These are phyloP conservation scores for Sphinx pinastri DNA, from an alignment of 2,888 invertebrate genomes.

Conservation along the genomic window DNA sequence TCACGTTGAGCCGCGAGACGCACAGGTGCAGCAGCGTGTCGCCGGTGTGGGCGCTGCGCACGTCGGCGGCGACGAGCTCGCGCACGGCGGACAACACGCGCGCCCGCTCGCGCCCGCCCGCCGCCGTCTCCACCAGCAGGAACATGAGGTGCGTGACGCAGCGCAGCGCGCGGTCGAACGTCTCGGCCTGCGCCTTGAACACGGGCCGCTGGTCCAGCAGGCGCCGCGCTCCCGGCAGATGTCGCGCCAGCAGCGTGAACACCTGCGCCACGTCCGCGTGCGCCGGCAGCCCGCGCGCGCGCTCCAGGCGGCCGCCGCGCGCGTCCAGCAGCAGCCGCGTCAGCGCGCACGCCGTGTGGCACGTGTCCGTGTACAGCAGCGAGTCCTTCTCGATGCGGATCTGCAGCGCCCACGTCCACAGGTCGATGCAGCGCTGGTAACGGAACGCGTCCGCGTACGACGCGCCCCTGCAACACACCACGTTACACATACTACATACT, in stretches of 20 bases:
- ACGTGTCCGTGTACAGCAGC: constrained; percentile 88
- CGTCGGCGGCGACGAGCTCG: constrained; percentile 84
- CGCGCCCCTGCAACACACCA: constrained; percentile 82
- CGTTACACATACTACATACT: background rate
- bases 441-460: constrained; percentile 88
- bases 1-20: constrained; percentile 90
- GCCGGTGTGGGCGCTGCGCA: constrained; percentile 87
- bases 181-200: constrained; percentile 90
- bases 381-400: constrained; percentile 91
- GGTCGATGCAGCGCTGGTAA: constrained; percentile 93
- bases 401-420: constrained; percentile 93
- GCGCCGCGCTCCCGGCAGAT: constrained; percentile 72
- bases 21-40: constrained; percentile 94
- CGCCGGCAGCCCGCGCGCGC: constrained; percentile 70
- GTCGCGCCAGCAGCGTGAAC: constrained; percentile 68
- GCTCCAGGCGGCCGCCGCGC: constrained; percentile 83
- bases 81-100: constrained; percentile 61
- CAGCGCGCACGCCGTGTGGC: constrained; percentile 93
- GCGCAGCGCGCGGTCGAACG: constrained; percentile 91
- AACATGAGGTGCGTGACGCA: constrained; percentile 91
- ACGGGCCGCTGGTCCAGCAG: constrained; percentile 88
- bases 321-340: constrained; percentile 92
- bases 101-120: constrained; percentile 69
- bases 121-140: constrained; percentile 85
- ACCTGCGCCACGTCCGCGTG: constrained; percentile 89